Conservation (phyloP, 2,888 invertebrate species). For the Drosophila atroscutellata region DNA sequence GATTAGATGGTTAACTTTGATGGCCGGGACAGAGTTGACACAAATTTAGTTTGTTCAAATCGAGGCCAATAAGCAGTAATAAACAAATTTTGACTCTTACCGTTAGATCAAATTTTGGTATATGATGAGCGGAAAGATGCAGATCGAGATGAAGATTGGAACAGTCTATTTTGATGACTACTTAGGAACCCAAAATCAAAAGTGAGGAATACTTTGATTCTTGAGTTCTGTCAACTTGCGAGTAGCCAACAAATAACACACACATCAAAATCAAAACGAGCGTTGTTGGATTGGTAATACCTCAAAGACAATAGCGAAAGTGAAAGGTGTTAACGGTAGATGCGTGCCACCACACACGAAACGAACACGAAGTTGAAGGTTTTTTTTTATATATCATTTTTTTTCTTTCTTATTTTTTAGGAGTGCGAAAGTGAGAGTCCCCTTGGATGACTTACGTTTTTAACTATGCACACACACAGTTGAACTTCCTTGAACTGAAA, state of each 20-base stretch:
- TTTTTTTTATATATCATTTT: background rate
- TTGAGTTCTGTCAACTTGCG: constrained; percentile 14
- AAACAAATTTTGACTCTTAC: constrained; percentile 35
- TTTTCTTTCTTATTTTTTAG: background rate
- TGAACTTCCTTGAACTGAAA: background rate
- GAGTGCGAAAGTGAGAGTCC: constrained; percentile 31
- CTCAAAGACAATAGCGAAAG: constrained; percentile 51
- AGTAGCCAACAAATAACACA: background rate
- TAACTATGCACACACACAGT: background rate
- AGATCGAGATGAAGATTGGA: background rate
- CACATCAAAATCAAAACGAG: background rate
- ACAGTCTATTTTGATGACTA: background rate
- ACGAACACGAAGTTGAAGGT: background rate
- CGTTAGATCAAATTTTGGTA: constrained; percentile 45
- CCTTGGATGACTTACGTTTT: background rate
- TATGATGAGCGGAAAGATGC: constrained; percentile 10
- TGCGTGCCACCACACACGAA: constrained; percentile 26
- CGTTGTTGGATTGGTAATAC: constrained; percentile 12
- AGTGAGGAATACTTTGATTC: constrained; percentile 14
- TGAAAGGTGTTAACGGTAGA: constrained; percentile 66
- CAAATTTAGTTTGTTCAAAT: constrained; percentile 26
- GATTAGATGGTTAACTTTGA: constrained; percentile 2
- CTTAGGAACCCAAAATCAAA: background rate
- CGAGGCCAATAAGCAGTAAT: constrained; percentile 39
- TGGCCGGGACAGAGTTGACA: constrained; percentile 5